Conservation (phyloP, 2,888 invertebrate genomes). For the Metalampra italica region DNA sequence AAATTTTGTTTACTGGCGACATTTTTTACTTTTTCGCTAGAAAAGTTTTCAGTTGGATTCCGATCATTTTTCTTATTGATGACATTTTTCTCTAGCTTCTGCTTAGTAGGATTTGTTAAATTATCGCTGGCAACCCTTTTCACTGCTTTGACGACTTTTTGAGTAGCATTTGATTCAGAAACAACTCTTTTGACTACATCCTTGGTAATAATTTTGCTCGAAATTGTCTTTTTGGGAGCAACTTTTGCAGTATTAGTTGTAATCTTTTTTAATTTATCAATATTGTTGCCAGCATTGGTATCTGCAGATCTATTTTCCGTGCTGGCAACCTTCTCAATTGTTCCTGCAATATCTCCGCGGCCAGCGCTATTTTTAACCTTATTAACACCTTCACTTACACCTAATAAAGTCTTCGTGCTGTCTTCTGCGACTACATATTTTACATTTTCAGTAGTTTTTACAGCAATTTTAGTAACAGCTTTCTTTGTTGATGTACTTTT, state of each 20-base stretch:
- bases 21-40: constrained; percentile 9
- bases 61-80: constrained; percentile 12
- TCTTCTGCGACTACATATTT: constrained; percentile 9
- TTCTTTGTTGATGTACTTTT: not conserved
- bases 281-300: not conserved
- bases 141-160: constrained; percentile 6
- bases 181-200: not conserved
- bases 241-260: constrained; percentile 6
- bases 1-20: constrained; percentile 2
- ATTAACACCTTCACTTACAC: not conserved
- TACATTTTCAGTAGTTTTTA: constrained; percentile 8
- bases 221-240: not conserved
- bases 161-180: not conserved
- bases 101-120: constrained; percentile 1
- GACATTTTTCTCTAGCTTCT: not conserved
- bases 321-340: constrained; percentile 6
- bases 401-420: not conserved
- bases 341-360: constrained; percentile 1
- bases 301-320: constrained; percentile 1
- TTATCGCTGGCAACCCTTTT: constrained; percentile 12
- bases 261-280: not conserved
- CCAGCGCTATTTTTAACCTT: not conserved
- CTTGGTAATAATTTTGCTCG: not conserved
- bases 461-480: constrained; percentile 7
- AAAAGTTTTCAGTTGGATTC: constrained; percentile 11